Evolutionary conservation across 2,113 vertebrate genomes (phyloP).

Genomic region (Phasianus colchicus): DNA sequence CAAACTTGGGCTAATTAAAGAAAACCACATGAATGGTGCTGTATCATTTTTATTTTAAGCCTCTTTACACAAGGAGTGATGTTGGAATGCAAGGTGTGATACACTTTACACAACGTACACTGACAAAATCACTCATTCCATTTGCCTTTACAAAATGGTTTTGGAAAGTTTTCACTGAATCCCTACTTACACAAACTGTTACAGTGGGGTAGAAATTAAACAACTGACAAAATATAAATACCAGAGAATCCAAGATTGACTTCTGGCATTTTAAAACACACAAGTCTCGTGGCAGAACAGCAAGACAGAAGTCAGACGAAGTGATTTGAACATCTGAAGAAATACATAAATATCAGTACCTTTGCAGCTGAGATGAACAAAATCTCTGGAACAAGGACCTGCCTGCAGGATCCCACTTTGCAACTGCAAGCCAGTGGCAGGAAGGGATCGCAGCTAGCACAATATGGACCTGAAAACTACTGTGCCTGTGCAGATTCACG

Average conservation of each 20-base stretch:
- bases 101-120: conserved; percentile 41
- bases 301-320: conserved; percentile 18
- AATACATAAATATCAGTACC: neutral
- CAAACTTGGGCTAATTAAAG: neutral
- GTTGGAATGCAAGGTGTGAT: conserved; percentile 45
- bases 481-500: neutral
- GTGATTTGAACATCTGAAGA: conserved; percentile 39
- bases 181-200: conserved; percentile 47
- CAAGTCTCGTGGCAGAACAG: neutral
- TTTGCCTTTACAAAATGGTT: conserved; percentile 26
- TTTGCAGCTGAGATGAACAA: neutral
- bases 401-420: conserved; percentile 46
- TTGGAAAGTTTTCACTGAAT: conserved; percentile 6
- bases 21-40: conserved; percentile 31
- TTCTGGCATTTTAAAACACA: conserved; percentile 10
- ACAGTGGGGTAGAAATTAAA: conserved; percentile 23
- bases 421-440: neutral
- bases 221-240: neutral
- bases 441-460: neutral
- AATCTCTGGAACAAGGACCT: neutral
- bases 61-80: conserved; percentile 55
- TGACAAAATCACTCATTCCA: neutral
- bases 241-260: neutral
- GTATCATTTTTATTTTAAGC: conserved; percentile 59
- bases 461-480: neutral